phyloP scores from a whole-genome alignment of 2,113 vertebrate genomes.

The Mobula hypostoma region DNA sequence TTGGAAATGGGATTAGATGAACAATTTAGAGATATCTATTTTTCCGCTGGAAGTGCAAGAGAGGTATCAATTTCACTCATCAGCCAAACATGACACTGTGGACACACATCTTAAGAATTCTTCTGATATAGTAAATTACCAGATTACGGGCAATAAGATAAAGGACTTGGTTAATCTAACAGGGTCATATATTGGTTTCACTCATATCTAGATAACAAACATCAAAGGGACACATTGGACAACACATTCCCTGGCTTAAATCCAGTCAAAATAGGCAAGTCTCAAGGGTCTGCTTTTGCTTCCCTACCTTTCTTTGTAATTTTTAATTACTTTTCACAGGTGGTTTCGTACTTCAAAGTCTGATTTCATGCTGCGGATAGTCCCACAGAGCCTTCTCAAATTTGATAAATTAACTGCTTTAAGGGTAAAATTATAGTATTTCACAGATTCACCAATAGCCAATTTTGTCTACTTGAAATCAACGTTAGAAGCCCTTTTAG shows the following conservation, averaged over 20 bases:
- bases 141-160: neutral
- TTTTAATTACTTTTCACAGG: slow-evolving; percentile 23
- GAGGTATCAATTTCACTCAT: neutral
- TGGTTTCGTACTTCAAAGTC: slow-evolving; percentile 13
- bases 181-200: neutral
- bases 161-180: slow-evolving; percentile 6
- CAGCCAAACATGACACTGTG: neutral
- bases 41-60: neutral
- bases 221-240: slow-evolving; percentile 15
- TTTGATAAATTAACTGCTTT: slow-evolving; percentile 18
- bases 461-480: neutral
- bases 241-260: neutral
- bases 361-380: neutral
- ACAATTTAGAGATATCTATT: neutral
- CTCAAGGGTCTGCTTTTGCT: neutral
- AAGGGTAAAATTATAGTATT: neutral
- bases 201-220: slow-evolving; percentile 22
- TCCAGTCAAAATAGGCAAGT: neutral
- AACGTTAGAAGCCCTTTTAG: neutral
- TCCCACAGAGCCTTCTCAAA: neutral
- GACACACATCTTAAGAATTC: neutral
- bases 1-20: neutral
- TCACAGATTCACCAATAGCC: neutral
- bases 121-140: slow-evolving; percentile 4
- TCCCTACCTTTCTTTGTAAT: slow-evolving; percentile 1